Evolutionary conservation across 2,888 invertebrate species (phyloP), one percentile per base, ranked within the genome.

Genomic region (Poecilus cupreus): DNA sequence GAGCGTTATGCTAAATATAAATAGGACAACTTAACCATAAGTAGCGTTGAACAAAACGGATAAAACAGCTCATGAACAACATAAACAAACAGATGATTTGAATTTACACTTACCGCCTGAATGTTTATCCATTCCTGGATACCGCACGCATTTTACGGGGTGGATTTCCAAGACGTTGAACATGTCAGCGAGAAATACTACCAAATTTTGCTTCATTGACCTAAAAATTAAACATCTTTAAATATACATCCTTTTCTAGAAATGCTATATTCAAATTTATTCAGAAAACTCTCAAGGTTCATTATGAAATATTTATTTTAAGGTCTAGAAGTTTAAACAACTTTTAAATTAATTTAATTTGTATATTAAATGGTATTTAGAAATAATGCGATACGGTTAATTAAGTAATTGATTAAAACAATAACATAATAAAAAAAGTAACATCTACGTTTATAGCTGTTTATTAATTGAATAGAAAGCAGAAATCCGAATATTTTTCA

Each of bases 101-200:
- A 64, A 18, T 37, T 18, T 49, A 37, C 72, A 87, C 88, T 88
- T 86, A 89, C 89, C 89, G 82, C 85, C 85, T 74, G 88, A 88
- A 82, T 88, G 88, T 85, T 90, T 90, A 84, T 93, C 93, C 89
- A 93, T 94, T 84, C 94, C 95, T 3, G 96, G 96, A 89, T 95
- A 94, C 87, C 95, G 94, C 83, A 97, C 96, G 87, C 96, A 96
- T 88, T 95, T 95, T 49, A 95, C 96, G 18, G 97, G 97, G 89
- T 97, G 96, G 83, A 98, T 96, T 91, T 98, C 98, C 88, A 98
- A 92, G 86, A 96, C 92, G 89, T 96, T 97, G 90, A 98, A 98
- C 86, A 98, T 92, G 90, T 98, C 98, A 82, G 98, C 97, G 85
- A 98, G 91, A 91, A 98, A 95, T 81, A 96, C 96, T 86, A 97